Evolutionary conservation across 2,113 vertebrate genomes (phyloP).

Genomic region (Myrmecophaga tridactyla): DNA sequence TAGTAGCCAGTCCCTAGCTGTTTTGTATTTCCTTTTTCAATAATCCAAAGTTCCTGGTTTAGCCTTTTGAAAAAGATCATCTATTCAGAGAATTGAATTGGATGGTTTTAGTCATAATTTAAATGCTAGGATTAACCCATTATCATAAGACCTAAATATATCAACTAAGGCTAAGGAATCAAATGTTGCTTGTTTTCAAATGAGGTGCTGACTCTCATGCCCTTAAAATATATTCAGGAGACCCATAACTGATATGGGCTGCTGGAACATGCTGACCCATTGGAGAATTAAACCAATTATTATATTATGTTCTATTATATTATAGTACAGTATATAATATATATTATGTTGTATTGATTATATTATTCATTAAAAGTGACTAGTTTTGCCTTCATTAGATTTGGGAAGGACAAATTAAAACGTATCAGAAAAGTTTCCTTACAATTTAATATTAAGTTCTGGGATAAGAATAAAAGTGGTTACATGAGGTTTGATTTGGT

Average conservation of each 20-base stretch:
- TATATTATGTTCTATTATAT: no score
- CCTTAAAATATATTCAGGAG: background rate
- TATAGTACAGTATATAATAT: no score
- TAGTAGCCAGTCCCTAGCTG: background rate
- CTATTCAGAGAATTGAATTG: background rate
- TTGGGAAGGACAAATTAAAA: background rate
- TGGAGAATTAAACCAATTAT: background rate
- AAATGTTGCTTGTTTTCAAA: background rate
- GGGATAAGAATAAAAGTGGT: background rate
- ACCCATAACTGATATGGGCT: background rate
- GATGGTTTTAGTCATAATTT: background rate
- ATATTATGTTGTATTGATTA: background rate
- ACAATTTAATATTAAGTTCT: background rate
- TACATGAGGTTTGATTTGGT: background rate
- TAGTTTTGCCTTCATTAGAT: background rate
- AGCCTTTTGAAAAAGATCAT: background rate
- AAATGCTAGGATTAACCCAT: background rate
- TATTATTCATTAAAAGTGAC: background rate
- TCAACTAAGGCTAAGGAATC: background rate
- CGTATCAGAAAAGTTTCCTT: background rate
- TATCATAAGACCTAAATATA: background rate
- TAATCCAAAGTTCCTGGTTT: background rate
- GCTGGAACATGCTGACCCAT: background rate
- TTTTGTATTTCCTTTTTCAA: background rate
- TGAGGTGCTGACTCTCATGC: background rate